Evolutionary conservation across 2,888 invertebrate genomes (phyloP), one percentile per base, ranked within the genome.

Genomic region (Chalcis sispes): DNA sequence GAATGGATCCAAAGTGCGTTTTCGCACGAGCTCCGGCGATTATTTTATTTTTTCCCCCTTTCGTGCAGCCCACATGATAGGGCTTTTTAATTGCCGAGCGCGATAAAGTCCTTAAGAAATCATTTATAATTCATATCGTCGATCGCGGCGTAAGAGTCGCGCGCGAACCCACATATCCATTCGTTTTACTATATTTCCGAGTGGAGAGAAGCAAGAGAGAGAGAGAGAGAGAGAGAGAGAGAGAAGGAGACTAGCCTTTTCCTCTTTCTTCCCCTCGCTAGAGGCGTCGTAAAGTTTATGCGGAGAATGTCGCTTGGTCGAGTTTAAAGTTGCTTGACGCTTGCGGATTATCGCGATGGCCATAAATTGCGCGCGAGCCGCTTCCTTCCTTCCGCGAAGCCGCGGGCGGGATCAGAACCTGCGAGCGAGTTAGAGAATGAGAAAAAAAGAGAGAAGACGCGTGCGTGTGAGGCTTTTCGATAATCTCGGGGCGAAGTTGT

Each of bases 91-190:
- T 75, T 78, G 75, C 75, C 70, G 48, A 1, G 32, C 64, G 66
- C 74, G 71, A 74, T 74, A 74, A 77, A 74, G 66, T 48, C 71
- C 69, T 75, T 75, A 61, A 75, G 72, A 75, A 75, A 75, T 78
- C 78, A 75, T 78, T 78, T 72, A 75, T 75, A 69, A 78, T 65
- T 67, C 75, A 61, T 77, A 74, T 77, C 74, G 66, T 46, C 50
- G 61, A 76, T 76, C 72, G 54, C 23, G 15, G 29, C 5, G 32
- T 32, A 46, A 10, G 15, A 2, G 42, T 46, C 54, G 54, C 36
- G n/a, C 7, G 40, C 40, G 29, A 25, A 56, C 76, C 67, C 72
- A 76, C 67, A 72, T 71, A 71, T 62, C 54, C 73, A 13, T 52
- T 77, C 59, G 72, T 72, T 77, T 77, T 72, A 65, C 72, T 77